Conservation (phyloP, 2,888 invertebrate species). For the Nyleta sp. region DNA sequence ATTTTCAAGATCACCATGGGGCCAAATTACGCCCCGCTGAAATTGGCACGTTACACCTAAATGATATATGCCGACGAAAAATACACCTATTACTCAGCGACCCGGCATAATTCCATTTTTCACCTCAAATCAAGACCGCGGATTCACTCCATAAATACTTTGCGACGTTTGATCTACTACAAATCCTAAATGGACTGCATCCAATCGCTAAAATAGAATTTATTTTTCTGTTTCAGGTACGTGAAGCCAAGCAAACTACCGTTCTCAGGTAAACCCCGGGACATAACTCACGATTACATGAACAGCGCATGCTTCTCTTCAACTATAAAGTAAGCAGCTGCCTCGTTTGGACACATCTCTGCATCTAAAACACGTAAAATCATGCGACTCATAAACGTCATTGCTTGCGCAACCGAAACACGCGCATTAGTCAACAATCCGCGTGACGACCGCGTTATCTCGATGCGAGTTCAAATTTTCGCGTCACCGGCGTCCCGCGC, state of each 20-base stretch:
- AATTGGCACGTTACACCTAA: constrained; percentile 42
- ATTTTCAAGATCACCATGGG: constrained; percentile 51
- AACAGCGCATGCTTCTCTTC: too few relatives aligned
- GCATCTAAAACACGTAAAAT: not conserved
- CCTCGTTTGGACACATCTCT: not conserved
- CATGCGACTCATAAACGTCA: constrained; percentile 2
- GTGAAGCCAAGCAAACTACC: not conserved
- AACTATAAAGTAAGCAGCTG: constrained; percentile 5
- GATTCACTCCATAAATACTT: constrained; percentile 9
- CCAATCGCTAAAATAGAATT: too few relatives aligned
- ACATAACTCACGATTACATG: too few relatives aligned
- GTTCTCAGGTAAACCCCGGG: not conserved
- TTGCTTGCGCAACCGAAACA: not conserved
- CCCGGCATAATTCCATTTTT: constrained; percentile 30
- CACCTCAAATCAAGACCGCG: not conserved
- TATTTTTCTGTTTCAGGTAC: constrained; percentile 29
- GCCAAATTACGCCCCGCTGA: constrained; percentile 56
- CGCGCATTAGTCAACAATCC: not conserved
- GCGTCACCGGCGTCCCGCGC: not conserved
- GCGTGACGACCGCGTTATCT: not conserved
- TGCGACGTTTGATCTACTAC: too few relatives aligned
- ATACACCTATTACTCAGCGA: constrained; percentile 31
- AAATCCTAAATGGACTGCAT: too few relatives aligned
- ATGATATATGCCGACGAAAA: constrained; percentile 28
- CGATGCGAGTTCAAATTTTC: not conserved